Percentiles rank a stretch among this genome's conserved stretches.
Evolutionary conservation across 2,113 vertebrate species (phyloP).

Genomic region (Theristicus caerulescens): DNA sequence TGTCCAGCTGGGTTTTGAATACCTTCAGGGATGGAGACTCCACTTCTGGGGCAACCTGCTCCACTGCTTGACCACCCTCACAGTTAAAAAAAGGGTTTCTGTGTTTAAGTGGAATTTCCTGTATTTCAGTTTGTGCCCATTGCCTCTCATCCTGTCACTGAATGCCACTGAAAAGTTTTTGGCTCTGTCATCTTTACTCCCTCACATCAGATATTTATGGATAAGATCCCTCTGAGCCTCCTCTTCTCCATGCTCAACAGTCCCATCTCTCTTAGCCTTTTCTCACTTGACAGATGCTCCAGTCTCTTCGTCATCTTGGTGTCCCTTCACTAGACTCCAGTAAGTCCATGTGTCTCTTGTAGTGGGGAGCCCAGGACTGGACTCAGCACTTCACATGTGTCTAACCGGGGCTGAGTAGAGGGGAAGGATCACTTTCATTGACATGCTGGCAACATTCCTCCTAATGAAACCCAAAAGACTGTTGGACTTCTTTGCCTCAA

Average conservation of each 20-base stretch:
- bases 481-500: neutral
- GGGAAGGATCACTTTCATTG: neutral
- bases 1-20: neutral
- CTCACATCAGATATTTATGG: neutral
- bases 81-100: fast-evolving
- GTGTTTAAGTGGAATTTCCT: neutral
- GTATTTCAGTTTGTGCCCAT: neutral
- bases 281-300: neutral
- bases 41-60: neutral
- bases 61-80: neutral
- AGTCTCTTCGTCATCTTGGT: neutral
- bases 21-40: neutral
- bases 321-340: neutral
- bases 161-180: neutral
- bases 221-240: neutral
- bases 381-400: neutral
- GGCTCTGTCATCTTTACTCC: neutral
- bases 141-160: neutral
- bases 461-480: neutral
- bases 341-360: neutral
- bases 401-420: neutral
- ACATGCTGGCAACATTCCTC: neutral
- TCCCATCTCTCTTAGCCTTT: neutral
- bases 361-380: neutral
- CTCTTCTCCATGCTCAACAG: neutral